Evolutionary conservation across 2,888 invertebrate species (phyloP), one percentile per base, ranked within the genome.

Genomic region (Drosophila merina): DNA sequence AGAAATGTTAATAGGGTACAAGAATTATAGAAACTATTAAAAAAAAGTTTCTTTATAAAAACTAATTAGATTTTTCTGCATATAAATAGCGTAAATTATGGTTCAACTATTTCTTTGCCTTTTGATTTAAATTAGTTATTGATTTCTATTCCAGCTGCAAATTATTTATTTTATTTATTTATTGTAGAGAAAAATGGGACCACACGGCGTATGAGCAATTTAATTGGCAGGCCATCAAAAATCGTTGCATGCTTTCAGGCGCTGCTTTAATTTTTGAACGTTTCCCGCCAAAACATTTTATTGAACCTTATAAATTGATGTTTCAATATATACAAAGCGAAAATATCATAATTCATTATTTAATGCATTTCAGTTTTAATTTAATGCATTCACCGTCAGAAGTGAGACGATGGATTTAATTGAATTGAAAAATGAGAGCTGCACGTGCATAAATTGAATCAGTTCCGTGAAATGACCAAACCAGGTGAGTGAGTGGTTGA

Each of bases 361-460:
- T 64, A 77, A 77, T 74, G 71, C 67, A 60, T 72, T 80, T 80
- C 36, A 33, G 28, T 14, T 63, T 67, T 68, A 59, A 67, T 50
- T 57, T 45, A 55, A 76, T 62, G 56, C 49, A 28, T 40, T 10
- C 36, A 20, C 12, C 30, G 42, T 50, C 63, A 47, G 58, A 36
- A 28, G 8, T n/a, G 47, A 31, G 40, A 60, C n/a, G 42, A 45
- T 55, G 67, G 69, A 49, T 49, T 36, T 73, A 83, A 86, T 84
- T 83, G 59, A 75, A 77, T 77, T 75, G 51, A 47, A 56, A 70
- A 60, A 70, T 50, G 44, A 48, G 49, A 51, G 54, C 42, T 48
- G 42, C 51, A 60, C 45, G 57, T 45, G 69, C 50, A 57, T 60
- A 60, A 67, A 70, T 54, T 49, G 48, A 57, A 71, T 71, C 49